phyloP scores from a whole-genome alignment of 2,797 vertebrate species.

The Geotrypetes seraphini region DNA sequence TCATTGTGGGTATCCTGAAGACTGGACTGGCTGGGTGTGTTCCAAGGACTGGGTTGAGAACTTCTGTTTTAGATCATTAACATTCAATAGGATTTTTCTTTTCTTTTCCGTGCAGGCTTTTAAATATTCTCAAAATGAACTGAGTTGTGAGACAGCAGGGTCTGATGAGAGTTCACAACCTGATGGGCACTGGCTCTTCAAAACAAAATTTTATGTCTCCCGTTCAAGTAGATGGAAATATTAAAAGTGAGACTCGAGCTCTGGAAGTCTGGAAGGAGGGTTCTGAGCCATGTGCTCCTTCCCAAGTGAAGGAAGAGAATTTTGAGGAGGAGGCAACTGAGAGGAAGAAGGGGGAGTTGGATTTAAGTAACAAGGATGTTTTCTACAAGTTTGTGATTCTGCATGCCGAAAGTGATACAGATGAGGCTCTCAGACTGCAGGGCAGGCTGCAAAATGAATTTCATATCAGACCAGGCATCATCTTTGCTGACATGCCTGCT shows the following conservation, averaged over 20 bases:
- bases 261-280: neutral
- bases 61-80: too few relatives aligned
- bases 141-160: too few relatives aligned
- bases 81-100: too few relatives aligned
- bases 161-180: too few relatives aligned
- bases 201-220: constrained; percentile 5
- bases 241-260: neutral
- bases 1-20: too few relatives aligned
- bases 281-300: neutral
- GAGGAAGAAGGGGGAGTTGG: constrained; percentile 5
- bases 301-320: neutral
- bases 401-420: constrained; percentile 12
- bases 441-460: constrained; percentile 28
- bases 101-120: too few relatives aligned
- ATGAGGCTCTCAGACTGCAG: constrained; percentile 24
- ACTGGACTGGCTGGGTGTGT: too few relatives aligned
- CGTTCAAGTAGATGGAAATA: constrained; percentile 6
- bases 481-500: constrained; percentile 32
- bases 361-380: neutral
- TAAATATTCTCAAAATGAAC: too few relatives aligned
- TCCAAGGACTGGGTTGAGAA: too few relatives aligned
- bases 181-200: constrained; percentile 14
- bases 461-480: constrained; percentile 30
- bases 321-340: neutral
- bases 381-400: constrained; percentile 37